Base-by-base conservation (phyloP, 2,113 vertebrate genomes). In the Chloropsis cyanopogon region DNA sequence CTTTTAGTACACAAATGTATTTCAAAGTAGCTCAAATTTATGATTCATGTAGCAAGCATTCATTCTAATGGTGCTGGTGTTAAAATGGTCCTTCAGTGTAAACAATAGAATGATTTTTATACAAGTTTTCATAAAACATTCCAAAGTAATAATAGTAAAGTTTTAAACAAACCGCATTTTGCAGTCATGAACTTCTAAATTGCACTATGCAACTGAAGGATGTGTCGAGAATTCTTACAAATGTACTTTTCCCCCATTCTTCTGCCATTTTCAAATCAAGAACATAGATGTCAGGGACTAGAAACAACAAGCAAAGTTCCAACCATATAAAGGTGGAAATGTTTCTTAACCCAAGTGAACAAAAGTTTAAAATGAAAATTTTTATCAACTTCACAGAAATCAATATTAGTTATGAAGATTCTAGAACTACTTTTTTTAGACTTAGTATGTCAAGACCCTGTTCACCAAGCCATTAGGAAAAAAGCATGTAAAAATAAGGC, bases 401-500 rank as follows among this genome's bases (percentile, higher is more conserved):
- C 26, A 81, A 12, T 54, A 42, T 20, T 37, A 66, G 46, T 37
- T 35, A n/a, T 33, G 26, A 87, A 71, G 41, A 82, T 15, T 70
- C 56, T 42, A 73, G 11, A 88, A 63, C 6, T 46, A 73, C 22
- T 93, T 93, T 86, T 86, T 70, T 78, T 57, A 16, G 90, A 53
- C 8, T 92, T 93, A 72, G 35, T 81, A 94, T 39, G 63, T 57
- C 80, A 90, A 88, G 68, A 5, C 25, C 83, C 29, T 81, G 63
- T 39, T 78, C 72, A 95, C 21, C 12, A 78, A 94, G 37, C 70
- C 76, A 68, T 52, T 59, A 91, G 35, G 65, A 90, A 84, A 92
- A 97, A 95, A 92, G 31, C 37, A 93, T 12, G 19, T 59, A 92
- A 82, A 84, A 96, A 79, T 84, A 94, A 86, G 44, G 63, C 80